Evolutionary conservation across 53 echinoderm and acorn worm genomes (phyloP), one percentile per base, ranked within the genome.

Genomic region (Temnopleurus reevesii): DNA sequence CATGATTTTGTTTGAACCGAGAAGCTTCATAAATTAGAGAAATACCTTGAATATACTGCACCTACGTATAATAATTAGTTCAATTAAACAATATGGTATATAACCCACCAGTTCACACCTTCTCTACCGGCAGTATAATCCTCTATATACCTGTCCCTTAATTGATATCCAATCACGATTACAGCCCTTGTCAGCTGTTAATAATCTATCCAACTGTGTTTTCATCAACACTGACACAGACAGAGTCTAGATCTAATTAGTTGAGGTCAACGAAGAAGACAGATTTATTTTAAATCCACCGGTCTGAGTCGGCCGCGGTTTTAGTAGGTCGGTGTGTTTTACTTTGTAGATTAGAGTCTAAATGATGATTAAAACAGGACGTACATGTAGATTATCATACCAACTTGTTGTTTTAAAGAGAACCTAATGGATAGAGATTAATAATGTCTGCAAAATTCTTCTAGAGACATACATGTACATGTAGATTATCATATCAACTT

Each of bases 81-180:
- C 49, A 49, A 49, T 49, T 9, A 49, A 1, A 49, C 49, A 49
- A 12, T 49, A 49, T 12, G 15, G 15, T 15, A 12, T 9, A 49
- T 49, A 0, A 49, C 49, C 9, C 49, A n/a, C 49, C 49, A 49
- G 15, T 49, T 12, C 49, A 49, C 0, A 9, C 49, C 49, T 15
- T 15, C 0, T 15, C n/a, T n/a, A n/a, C n/a, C n/a, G n/a, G n/a
- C n/a, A n/a, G n/a, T n/a, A n/a, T n/a, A n/a, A n/a, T n/a, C 49
- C 49, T 15, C 21, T 21, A 15, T 19, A 36, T 71, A 7, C 36
- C 71, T 71, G 71, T 18, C 36, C 7, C 18, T 79, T 79, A 79
- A 79, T 76, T 76, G 76, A 45, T 76, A 28, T 17, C 15, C 79
- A 79, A 79, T 79, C 79, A 79, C 79, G 26, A 47, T 79, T 47